Percentiles rank a stretch among this genome's conserved stretches.
Evolutionary conservation across 92 coral and sea anemone species (phyloP).

Genomic region (Bergia puertoricense): DNA sequence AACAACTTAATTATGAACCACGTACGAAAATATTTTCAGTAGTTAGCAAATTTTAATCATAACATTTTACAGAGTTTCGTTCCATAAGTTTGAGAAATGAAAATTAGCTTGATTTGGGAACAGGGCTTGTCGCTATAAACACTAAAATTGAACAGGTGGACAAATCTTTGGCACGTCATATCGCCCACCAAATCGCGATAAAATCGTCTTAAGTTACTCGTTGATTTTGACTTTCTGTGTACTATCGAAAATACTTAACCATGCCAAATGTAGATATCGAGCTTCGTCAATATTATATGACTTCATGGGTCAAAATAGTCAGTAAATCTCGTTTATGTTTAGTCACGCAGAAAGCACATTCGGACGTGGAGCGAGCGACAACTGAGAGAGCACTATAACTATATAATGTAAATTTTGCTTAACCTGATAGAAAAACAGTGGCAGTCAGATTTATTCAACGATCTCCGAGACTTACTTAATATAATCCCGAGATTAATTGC

Average conservation of each 20-base stretch:
- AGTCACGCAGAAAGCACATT: background rate
- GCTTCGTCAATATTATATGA: background rate
- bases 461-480: background rate
- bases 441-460: background rate
- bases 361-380: background rate
- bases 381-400: background rate
- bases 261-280: background rate
- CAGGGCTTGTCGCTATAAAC: background rate
- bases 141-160: background rate
- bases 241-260: too few relatives aligned
- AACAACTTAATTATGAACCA: background rate
- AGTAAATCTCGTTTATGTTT: background rate
- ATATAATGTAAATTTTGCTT: background rate
- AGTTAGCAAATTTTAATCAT: background rate
- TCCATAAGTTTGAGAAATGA: background rate
- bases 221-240: background rate
- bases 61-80: background rate
- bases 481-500: background rate
- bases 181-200: background rate
- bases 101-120: too few relatives aligned
- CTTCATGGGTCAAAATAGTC: too few relatives aligned
- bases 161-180: background rate
- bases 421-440: background rate
- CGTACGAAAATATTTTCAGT: background rate
- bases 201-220: background rate